Conservation (phyloP, 2,888 invertebrate genomes). For the Drepana falcataria region DNA sequence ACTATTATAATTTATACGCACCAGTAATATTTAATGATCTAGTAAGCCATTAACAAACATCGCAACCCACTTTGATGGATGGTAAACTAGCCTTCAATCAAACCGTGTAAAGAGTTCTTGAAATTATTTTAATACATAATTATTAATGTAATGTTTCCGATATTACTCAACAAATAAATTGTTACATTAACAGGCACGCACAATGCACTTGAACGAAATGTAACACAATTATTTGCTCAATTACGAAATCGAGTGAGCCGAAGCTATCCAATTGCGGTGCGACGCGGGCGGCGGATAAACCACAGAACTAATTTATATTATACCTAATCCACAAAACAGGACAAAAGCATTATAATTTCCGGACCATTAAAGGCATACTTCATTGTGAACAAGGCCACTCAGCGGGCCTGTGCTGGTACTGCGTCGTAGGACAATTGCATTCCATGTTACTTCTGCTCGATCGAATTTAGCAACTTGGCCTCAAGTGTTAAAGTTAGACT, state of each 20-base stretch:
- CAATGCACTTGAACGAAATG: slow-evolving; percentile 12
- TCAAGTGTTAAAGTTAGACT: slow-evolving; percentile 47
- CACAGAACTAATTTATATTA: slow-evolving; percentile 40
- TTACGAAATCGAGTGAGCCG: slow-evolving; percentile 33
- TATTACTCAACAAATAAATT: background rate
- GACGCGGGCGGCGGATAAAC: slow-evolving; percentile 25
- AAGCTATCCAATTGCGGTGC: slow-evolving; percentile 37
- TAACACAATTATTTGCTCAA: slow-evolving; percentile 24
- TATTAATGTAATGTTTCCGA: background rate
- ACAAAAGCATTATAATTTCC: slow-evolving; percentile 66
- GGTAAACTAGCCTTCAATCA: background rate
- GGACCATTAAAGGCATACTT: slow-evolving; percentile 61
- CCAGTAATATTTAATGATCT: background rate
- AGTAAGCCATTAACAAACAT: background rate
- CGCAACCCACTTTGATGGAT: background rate
- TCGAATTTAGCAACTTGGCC: slow-evolving; percentile 51
- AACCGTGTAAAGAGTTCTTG: background rate
- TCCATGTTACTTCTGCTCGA: slow-evolving; percentile 49
- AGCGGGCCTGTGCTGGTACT: slow-evolving; percentile 48
- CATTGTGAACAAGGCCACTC: slow-evolving; percentile 57
- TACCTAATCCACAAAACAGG: slow-evolving; percentile 41
- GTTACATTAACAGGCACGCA: slow-evolving; percentile 9
- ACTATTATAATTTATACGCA: no score
- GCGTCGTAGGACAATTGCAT: slow-evolving; percentile 63
- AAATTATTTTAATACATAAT: background rate